Percentiles rank a stretch among this genome's conserved stretches.
Evolutionary conservation across 2,113 vertebrate genomes (phyloP).

Genomic region (Cyprinus carpio): DNA sequence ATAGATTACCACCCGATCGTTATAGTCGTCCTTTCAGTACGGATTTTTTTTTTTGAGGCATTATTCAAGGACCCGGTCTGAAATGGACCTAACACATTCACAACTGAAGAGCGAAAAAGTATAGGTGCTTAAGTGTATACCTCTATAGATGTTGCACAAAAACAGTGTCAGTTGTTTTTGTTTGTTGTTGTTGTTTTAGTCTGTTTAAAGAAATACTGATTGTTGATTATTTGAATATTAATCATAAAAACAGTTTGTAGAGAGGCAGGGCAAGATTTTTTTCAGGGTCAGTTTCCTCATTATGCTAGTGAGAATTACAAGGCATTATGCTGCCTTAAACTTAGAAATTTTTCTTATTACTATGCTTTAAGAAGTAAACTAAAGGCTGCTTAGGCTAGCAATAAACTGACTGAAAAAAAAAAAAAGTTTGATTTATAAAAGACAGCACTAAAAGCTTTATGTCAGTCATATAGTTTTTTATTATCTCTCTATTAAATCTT

Average conservation of each 20-base stretch:
- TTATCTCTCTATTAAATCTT: neutral
- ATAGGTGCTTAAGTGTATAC: neutral
- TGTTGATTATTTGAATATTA: neutral
- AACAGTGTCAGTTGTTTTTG: neutral
- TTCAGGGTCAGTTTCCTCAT: conserved; percentile 3
- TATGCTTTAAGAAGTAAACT: neutral
- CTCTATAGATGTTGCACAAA: neutral
- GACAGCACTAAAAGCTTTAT: neutral
- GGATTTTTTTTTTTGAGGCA: no score
- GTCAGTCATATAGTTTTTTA: neutral
- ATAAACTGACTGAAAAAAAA: neutral
- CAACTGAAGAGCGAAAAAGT: neutral
- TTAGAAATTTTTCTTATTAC: neutral
- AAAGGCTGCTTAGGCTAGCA: neutral
- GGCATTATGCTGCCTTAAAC: neutral
- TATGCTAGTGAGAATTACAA: neutral
- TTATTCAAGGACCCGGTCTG: no score
- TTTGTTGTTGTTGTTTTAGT: no score
- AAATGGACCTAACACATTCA: neutral
- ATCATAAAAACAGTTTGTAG: neutral
- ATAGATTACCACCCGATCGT: conserved; percentile 81
- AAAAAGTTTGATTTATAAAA: neutral
- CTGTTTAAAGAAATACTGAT: neutral
- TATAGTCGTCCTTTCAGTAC: conserved; percentile 78
- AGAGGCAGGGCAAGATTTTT: neutral